Conservation (phyloP, 2,797 vertebrate species). For the Thaleichthys pacificus region DNA sequence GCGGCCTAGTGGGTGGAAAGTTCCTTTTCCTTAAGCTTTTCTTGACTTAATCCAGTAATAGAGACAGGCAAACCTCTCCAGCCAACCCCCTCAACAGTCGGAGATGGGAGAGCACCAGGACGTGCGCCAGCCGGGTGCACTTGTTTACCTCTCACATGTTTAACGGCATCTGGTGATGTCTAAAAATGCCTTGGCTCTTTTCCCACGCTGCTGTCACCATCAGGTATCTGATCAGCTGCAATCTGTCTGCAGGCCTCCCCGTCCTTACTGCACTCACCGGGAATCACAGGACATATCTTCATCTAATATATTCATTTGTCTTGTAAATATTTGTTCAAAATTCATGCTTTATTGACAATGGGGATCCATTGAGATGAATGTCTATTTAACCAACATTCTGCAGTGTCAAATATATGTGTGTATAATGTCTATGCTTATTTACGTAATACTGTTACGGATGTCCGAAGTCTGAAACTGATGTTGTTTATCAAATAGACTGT, state of each 20-base stretch:
- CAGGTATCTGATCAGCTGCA: neutral
- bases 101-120: no score
- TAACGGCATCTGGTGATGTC: slow-evolving; percentile 2
- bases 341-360: no score
- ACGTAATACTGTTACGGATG: no score
- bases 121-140: neutral
- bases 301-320: no score
- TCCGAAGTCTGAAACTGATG: no score
- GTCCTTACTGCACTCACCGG: neutral
- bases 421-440: no score
- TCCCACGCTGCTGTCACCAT: neutral
- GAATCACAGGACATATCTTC: neutral
- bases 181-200: neutral
- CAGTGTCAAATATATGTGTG: no score
- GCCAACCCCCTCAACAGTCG: neutral
- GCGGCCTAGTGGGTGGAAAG: no score
- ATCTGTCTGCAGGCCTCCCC: neutral
- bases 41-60: neutral
- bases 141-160: slow-evolving; percentile 9
- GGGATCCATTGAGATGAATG: no score
- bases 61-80: neutral
- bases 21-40: neutral
- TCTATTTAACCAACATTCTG: no score
- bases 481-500: no score
- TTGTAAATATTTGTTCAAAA: no score